A percentile compares a stretch with the other conserved stretches of the same genome.
These are phyloP conservation scores for Drosophila willistoni DNA, from an alignment of 1,140 invertebrate species.

Conservation along the genomic window DNA sequence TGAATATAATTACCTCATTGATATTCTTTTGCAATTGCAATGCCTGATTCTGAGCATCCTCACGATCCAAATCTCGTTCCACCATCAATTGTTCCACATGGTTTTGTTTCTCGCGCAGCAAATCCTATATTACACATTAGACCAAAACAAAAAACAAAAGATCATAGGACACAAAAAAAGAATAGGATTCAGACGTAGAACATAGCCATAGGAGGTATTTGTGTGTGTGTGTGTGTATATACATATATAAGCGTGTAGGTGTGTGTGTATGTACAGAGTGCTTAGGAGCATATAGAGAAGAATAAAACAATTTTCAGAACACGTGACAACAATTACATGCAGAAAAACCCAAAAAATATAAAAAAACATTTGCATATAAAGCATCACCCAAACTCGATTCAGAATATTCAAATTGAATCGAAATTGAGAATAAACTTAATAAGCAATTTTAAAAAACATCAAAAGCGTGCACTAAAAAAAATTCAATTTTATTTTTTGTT, in stretches of 20 bases:
- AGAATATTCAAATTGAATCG: neutral
- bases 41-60: slow-evolving; percentile 87
- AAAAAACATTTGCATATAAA: slow-evolving; percentile 32
- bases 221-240: slow-evolving; percentile 36
- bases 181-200: slow-evolving; percentile 12
- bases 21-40: slow-evolving; percentile 83
- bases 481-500: slow-evolving; percentile 46
- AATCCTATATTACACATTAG: slow-evolving; percentile 86
- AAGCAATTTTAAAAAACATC: slow-evolving; percentile 53
- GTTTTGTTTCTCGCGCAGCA: slow-evolving; percentile 95
- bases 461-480: slow-evolving; percentile 69
- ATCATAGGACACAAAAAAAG: slow-evolving; percentile 46
- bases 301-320: slow-evolving; percentile 27
- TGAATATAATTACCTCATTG: slow-evolving; percentile 83
- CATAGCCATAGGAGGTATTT: slow-evolving; percentile 16
- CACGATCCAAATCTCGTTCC: slow-evolving; percentile 94
- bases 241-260: slow-evolving; percentile 28
- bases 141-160: slow-evolving; percentile 14
- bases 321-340: slow-evolving; percentile 39
- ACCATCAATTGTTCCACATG: slow-evolving; percentile 95
- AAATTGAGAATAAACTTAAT: slow-evolving; percentile 16
- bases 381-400: neutral
- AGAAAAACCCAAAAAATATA: slow-evolving; percentile 39
- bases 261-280: slow-evolving; percentile 42
- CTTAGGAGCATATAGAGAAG: slow-evolving; percentile 21